phyloP scores from a whole-genome alignment of 2,797 vertebrate species.

The Borostomias antarcticus region DNA sequence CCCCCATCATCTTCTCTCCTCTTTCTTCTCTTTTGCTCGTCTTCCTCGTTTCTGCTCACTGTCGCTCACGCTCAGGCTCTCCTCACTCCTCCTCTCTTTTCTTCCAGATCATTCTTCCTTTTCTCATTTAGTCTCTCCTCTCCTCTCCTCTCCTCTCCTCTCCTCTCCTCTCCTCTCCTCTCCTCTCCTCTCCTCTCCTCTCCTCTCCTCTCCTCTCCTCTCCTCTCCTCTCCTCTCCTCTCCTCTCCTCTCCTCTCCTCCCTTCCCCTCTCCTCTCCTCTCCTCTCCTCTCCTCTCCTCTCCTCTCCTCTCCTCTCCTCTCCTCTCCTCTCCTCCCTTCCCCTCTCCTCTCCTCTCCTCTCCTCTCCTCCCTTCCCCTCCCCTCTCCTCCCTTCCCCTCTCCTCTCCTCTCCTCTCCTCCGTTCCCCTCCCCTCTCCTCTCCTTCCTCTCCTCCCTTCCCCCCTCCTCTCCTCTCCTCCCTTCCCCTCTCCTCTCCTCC shows the following conservation, averaged over 20 bases:
- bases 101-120: too few relatives aligned
- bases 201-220: neutral
- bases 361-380: slow-evolving; percentile 2
- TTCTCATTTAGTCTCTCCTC: neutral
- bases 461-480: slow-evolving; percentile 17
- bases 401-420: neutral
- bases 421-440: slow-evolving; percentile 1
- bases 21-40: slow-evolving; percentile 16
- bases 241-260: slow-evolving; percentile 9
- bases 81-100: slow-evolving; percentile 6
- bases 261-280: slow-evolving; percentile 4
- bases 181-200: slow-evolving; percentile 3
- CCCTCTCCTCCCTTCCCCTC: neutral
- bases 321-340: neutral
- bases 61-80: slow-evolving; percentile 14
- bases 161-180: neutral
- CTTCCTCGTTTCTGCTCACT: slow-evolving; percentile 7
- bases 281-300: slow-evolving; percentile 27
- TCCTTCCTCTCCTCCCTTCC: slow-evolving; percentile 4
- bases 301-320: slow-evolving; percentile 12
- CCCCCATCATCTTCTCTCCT: slow-evolving; percentile 17
- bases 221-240: neutral
- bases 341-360: neutral
- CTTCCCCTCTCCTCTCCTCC: slow-evolving; percentile 24
- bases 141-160: neutral